Evolutionary conservation across 2,797 vertebrate genomes (phyloP), one percentile per base, ranked within the genome.

Genomic region (Spinibarbus caldwelli): DNA sequence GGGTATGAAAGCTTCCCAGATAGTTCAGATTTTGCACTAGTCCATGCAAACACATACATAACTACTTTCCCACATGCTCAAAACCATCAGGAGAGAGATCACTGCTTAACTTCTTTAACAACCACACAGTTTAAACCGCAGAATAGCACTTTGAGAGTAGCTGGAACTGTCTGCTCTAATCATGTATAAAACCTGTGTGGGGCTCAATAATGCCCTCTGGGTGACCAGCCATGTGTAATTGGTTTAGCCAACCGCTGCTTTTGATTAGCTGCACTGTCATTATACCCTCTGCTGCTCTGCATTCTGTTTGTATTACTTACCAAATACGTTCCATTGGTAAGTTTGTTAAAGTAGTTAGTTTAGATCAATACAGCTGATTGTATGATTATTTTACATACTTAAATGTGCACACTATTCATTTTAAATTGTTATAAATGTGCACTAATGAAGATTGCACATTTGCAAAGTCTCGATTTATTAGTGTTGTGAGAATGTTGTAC

Each of bases 151-250:
- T 72, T 36, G 26, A 52, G 57, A 73, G 57, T 66, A 82, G 54
- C 64, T 75, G 77, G 36, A 47, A 52, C 67, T 80, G 86, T 66
- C 29, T 80, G 76, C 57, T 92, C 91, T 90, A 91, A 93, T 93
- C 92, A 90, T 87, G 89, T 88, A 88, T 84, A 81, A 79, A 85
- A 85, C 85, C 83, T 83, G 85, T 34, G 10, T 36, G 84, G 86
- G 90, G 70, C 70, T 92, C 91, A 77, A 92, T 91, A 88, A 76
- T 54, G 78, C 73, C 83, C 23, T 86, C 79, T 83, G 87, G 87
- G 89, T 90, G 86, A 83, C 87, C 36, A 85, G 86, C 72, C 67
- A 47, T 78, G 26, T 67, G 87, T 90, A 89, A 43, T 70, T 54
- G 83, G 75, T 78, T 85, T 83, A 80, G 79, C 47, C 34, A 79